A percentile compares a stretch with the other conserved stretches of the same genome.
Conservation (phyloP, 2,888 invertebrate genomes). For the Charanyca ferruginea region DNA sequence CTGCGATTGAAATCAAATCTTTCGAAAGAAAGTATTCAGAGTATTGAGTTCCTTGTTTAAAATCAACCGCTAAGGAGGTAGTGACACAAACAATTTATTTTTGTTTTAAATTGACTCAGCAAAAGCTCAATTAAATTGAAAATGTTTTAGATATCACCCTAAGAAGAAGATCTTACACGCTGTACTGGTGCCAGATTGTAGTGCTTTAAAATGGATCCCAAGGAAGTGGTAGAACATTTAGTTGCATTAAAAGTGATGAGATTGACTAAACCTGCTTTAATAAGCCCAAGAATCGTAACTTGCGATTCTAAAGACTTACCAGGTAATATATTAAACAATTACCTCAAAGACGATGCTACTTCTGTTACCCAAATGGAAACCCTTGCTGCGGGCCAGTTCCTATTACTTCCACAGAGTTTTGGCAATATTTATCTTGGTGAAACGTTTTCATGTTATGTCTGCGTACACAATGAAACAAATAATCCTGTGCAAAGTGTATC, state of each 20-base stretch:
- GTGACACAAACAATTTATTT: not conserved
- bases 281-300: conserved; percentile 95
- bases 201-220: conserved; percentile 87
- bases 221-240: conserved; percentile 92
- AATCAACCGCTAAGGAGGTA: conserved; percentile 1
- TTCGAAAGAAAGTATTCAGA: no score
- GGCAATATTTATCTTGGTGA: conserved; percentile 99
- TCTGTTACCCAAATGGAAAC: conserved; percentile 95
- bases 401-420: conserved; percentile 98
- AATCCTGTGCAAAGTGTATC: conserved; percentile 95
- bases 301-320: conserved; percentile 97
- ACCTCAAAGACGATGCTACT: conserved; percentile 96
- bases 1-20: not conserved
- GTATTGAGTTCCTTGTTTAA: not conserved
- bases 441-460: conserved; percentile 99
- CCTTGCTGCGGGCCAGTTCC: conserved; percentile 96
- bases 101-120: not conserved
- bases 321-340: conserved; percentile 95
- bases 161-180: not conserved
- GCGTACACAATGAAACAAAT: conserved; percentile 98
- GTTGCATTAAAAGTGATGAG: conserved; percentile 96
- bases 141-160: not conserved
- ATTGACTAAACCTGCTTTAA: conserved; percentile 97
- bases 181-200: not conserved
- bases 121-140: not conserved